Evolutionary conservation across 2,797 vertebrate species (phyloP).

Genomic region (Menidia menidia): DNA sequence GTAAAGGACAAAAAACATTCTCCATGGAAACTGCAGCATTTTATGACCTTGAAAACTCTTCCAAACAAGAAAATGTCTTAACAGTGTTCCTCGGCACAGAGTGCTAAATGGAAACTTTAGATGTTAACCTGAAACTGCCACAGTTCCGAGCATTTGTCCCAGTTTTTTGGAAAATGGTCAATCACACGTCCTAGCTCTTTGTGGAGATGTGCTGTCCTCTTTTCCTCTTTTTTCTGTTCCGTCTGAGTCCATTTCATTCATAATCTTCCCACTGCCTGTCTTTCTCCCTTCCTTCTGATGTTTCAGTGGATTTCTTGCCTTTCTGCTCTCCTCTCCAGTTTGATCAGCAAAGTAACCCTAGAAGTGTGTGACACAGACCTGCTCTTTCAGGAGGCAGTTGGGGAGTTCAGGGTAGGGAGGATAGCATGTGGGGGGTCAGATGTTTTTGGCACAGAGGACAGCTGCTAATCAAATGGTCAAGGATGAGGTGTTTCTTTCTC

Average conservation of each 20-base stretch:
- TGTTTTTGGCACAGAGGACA: conserved; percentile 74
- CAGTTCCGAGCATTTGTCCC: conserved; percentile 27
- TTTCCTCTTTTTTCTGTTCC: conserved; percentile 21
- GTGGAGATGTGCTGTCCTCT: conserved; percentile 31
- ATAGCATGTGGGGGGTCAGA: conserved; percentile 30
- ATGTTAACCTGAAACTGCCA: conserved; percentile 37
- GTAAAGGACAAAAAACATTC: not conserved
- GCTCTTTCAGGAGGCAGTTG: conserved; percentile 71
- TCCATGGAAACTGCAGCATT: not conserved
- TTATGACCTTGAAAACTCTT: not conserved
- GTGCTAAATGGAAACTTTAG: conserved; percentile 26
- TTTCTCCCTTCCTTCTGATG: conserved; percentile 54
- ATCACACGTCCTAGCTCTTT: conserved; percentile 45
- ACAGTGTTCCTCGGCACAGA: conserved; percentile 14
- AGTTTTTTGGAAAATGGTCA: conserved; percentile 28
- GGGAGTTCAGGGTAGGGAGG: conserved; percentile 35
- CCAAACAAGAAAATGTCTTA: not conserved
- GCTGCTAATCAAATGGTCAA: conserved; percentile 86
- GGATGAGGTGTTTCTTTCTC: conserved; percentile 81
- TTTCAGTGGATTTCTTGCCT: conserved; percentile 76
- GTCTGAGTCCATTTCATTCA: conserved; percentile 47
- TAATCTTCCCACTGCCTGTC: conserved; percentile 58
- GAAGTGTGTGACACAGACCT: conserved; percentile 84
- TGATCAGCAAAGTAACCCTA: conserved; percentile 82
- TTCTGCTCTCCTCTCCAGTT: conserved; percentile 71